Conservation (phyloP, 1,140 invertebrate species). For the Araneus ventricosus region DNA sequence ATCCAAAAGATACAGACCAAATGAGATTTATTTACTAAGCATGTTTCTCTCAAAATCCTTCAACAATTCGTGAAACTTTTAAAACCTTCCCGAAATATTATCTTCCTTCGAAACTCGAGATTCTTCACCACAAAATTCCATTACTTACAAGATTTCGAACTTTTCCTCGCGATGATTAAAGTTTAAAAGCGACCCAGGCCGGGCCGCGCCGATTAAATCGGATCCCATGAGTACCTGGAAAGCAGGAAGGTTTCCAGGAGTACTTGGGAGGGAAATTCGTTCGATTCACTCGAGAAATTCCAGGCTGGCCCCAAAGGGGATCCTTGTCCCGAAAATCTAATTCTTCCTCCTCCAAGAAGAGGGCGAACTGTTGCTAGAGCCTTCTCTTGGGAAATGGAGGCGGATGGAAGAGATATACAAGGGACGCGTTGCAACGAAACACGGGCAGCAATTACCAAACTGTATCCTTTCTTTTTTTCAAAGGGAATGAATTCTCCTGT, state of each 20-base stretch:
- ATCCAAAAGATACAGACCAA: too few species aligned
- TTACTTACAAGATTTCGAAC: slow-evolving; percentile 24
- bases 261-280: slow-evolving; percentile 4
- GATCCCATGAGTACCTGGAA: neutral
- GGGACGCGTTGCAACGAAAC: slow-evolving; percentile 6
- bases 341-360: slow-evolving; percentile 33
- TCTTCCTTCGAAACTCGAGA: neutral
- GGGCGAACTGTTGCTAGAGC: neutral
- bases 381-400: too few species aligned
- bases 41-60: neutral
- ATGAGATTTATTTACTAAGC: neutral
- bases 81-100: neutral
- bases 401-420: slow-evolving; percentile 46
- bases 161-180: slow-evolving; percentile 41
- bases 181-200: slow-evolving; percentile 22
- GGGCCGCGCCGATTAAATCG: neutral
- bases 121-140: neutral
- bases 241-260: too few species aligned
- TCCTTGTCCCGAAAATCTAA: slow-evolving; percentile 41
- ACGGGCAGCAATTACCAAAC: slow-evolving; percentile 6
- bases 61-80: neutral
- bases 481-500: neutral
- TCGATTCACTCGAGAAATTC: slow-evolving; percentile 46
- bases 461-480: slow-evolving; percentile 11
- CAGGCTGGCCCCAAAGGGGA: slow-evolving; percentile 1